Evolutionary conservation across 2,888 invertebrate genomes (phyloP), one percentile per base, ranked within the genome.

Genomic region (Meteorus cinctellus): DNA sequence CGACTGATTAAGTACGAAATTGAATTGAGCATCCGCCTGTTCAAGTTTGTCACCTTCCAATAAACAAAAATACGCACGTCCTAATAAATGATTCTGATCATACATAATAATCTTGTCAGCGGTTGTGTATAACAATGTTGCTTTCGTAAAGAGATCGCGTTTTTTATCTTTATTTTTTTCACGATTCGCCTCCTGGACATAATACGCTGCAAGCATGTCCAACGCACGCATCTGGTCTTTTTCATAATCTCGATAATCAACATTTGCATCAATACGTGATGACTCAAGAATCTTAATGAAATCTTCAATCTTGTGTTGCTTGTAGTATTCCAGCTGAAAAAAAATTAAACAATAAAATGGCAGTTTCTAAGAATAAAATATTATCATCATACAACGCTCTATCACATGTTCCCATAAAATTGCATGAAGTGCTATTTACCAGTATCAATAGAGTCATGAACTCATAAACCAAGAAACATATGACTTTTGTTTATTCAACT

Each of bases 81-180:
- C 99, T 81, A 99, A 92, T 80, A 99, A 93, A 93, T 99, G 99
- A 90, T 98, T 98, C 92, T 98, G 98, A 88, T 99, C 99, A 91
- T 99, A 99, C 99, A 99, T 99, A 85, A 98, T 98, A 90, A 99
- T 99, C 91, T 98, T 98, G 89, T 99, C 99, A 5, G 99, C 99
- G 80, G 97, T 98, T 5, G 94, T 94, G 88, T 99, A 99, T n/a
- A 99, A 91, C 69, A 97, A 92, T 0, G 98, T 99, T 2, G 99
- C 99, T 91, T 98, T 98, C 34, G 96, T 96, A 86, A 99, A 99
- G 19, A 98, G 91, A 82, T 99, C 98, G 78, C 96, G 93, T 88
- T 97, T 98, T 86, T 95, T 96, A 82, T 99, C 98, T 87, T 98
- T 98, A 72, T 95, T 94, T 88, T 98, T 97, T 89, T 99, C 98